These are phyloP conservation scores for Sphaerophoria taeniata DNA, from an alignment of 2,888 invertebrate species.

Conservation along the genomic window DNA sequence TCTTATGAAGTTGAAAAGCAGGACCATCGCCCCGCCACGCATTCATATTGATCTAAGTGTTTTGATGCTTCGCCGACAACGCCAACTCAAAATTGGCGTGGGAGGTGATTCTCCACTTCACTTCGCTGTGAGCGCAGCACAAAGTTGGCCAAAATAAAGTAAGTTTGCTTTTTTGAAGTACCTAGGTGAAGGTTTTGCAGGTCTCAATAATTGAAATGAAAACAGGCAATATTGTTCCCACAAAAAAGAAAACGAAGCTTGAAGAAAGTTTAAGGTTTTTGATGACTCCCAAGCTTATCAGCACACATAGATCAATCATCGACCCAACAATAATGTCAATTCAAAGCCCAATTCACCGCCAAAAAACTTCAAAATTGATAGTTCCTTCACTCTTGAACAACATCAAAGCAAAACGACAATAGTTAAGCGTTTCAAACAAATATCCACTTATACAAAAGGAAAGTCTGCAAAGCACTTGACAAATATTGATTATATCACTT, in stretches of 20 bases:
- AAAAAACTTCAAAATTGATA: slow-evolving; percentile 57
- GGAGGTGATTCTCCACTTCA: slow-evolving; percentile 56
- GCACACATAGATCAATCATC: slow-evolving; percentile 67
- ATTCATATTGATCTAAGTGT: slow-evolving; percentile 28
- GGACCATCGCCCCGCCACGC: slow-evolving; percentile 42
- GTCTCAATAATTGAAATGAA: slow-evolving; percentile 45
- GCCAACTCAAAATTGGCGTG: slow-evolving; percentile 41
- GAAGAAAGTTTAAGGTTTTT: too few species aligned
- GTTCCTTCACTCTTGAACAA: slow-evolving; percentile 62
- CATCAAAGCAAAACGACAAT: slow-evolving; percentile 50
- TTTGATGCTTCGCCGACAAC: slow-evolving; percentile 35
- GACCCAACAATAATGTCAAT: slow-evolving; percentile 36
- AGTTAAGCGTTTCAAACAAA: slow-evolving; percentile 53
- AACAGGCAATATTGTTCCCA: slow-evolving; percentile 1
- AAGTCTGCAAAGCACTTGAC: slow-evolving; percentile 72
- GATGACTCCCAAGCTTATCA: slow-evolving; percentile 27
- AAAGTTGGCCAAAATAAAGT: slow-evolving; percentile 41
- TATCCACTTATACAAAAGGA: slow-evolving; percentile 46
- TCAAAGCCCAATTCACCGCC: neutral
- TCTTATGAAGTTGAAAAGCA: slow-evolving; percentile 51
- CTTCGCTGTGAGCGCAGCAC: neutral
- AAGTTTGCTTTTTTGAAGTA: slow-evolving; percentile 11
- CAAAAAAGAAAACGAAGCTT: too few species aligned
- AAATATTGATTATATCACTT: slow-evolving; percentile 72
- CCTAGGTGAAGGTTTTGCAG: slow-evolving; percentile 46